Conservation (phyloP, 2,797 vertebrate species). For the Manis crassicaudata region DNA sequence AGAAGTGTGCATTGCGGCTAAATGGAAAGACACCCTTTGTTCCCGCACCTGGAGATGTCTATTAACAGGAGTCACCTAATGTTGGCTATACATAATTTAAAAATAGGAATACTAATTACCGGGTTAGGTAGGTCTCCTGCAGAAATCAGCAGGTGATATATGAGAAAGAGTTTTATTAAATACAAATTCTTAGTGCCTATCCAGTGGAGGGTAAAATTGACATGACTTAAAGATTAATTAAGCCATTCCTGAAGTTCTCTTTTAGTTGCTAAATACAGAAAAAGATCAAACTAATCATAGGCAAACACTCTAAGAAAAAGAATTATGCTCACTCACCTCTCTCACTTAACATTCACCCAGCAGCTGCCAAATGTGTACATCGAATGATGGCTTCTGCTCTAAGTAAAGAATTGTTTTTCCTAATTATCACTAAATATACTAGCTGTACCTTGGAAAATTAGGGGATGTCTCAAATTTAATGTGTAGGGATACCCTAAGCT, state of each 20-base stretch:
- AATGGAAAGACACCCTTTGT: background rate
- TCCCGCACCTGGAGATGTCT: constrained; percentile 62
- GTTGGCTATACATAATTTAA: constrained; percentile 62
- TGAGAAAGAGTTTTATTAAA: constrained; percentile 62
- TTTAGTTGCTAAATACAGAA: constrained; percentile 24
- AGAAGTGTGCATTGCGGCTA: background rate
- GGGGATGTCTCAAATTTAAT: background rate
- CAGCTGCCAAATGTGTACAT: background rate
- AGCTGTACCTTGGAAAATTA: background rate
- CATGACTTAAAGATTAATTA: constrained; percentile 68
- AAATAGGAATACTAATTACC: constrained; percentile 74
- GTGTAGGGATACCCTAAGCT: background rate
- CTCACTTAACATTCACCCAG: constrained; percentile 25
- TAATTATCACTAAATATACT: background rate
- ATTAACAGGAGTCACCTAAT: constrained; percentile 49
- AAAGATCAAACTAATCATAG: constrained; percentile 11
- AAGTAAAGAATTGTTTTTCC: background rate
- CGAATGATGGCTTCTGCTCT: background rate
- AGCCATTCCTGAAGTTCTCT: constrained; percentile 49
- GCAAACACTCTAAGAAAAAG: constrained; percentile 26
- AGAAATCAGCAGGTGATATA: constrained; percentile 52
- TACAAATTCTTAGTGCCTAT: constrained; percentile 63
- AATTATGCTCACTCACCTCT: constrained; percentile 25
- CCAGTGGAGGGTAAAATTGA: constrained; percentile 70
- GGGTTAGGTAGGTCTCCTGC: constrained; percentile 53